Percentiles rank a stretch among this genome's conserved stretches.
Conservation (phyloP, 2,888 invertebrate species). For the Phyllotreta striolata region DNA sequence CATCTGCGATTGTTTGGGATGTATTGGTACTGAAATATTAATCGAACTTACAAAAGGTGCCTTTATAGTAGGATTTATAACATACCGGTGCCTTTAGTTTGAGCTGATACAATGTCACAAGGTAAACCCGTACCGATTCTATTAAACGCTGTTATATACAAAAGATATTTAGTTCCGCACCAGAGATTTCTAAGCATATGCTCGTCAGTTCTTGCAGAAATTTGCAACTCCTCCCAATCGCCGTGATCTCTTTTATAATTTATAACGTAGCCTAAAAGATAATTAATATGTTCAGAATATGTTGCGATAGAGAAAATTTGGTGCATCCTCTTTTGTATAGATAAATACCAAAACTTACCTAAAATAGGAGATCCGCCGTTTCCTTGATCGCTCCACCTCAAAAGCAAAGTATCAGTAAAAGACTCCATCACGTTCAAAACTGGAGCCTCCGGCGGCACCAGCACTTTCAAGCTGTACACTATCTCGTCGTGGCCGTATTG, state of each 20-base stretch:
- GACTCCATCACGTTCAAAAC: constrained; percentile 81
- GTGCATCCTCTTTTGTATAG: too few species aligned
- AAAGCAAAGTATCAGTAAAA: constrained; percentile 82
- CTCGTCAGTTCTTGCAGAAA: constrained; percentile 81
- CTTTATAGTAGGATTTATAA: not conserved
- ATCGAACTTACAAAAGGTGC: not conserved
- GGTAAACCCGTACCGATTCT: constrained; percentile 89
- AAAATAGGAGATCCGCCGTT: constrained; percentile 83
- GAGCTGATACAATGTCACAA: constrained; percentile 86
- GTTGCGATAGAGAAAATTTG: not conserved
- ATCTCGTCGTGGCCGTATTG: constrained; percentile 84
- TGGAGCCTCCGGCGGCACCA: constrained; percentile 88
- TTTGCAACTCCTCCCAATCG: constrained; percentile 91
- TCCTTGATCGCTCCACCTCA: constrained; percentile 78
- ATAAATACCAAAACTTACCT: constrained; percentile 60
- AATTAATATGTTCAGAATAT: constrained; percentile 71
- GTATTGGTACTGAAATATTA: constrained; percentile 71
- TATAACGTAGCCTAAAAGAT: constrained; percentile 79
- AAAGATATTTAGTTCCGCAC: constrained; percentile 88
- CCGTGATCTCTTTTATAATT: constrained; percentile 90
- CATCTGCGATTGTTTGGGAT: constrained; percentile 81
- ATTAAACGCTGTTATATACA: constrained; percentile 90
- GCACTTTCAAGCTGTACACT: constrained; percentile 75
- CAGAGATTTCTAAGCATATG: constrained; percentile 83
- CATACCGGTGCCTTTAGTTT: constrained; percentile 79